Conservation (phyloP, 2,113 vertebrate species). For the Peromyscus californicus region DNA sequence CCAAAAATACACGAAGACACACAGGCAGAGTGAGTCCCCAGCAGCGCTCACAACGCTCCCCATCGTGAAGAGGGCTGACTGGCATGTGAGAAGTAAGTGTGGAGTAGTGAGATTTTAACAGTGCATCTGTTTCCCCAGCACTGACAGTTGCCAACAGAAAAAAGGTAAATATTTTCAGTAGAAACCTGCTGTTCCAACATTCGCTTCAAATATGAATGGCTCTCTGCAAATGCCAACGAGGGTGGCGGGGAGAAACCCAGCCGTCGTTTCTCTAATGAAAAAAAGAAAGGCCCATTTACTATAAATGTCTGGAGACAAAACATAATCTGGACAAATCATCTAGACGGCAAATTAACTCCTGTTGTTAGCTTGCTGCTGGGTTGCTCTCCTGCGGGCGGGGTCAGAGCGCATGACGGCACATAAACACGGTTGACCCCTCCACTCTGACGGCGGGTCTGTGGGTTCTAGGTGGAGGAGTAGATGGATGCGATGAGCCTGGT, state of each 20-base stretch:
- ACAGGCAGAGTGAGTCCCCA: background rate
- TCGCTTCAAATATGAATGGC: slow-evolving; percentile 52
- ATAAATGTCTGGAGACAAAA: slow-evolving; percentile 38
- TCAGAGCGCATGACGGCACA: fast-evolving
- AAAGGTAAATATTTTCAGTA: slow-evolving; percentile 78
- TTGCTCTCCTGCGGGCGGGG: background rate
- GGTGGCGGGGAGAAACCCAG: background rate
- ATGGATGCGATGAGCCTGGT: background rate
- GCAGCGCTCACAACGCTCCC: background rate
- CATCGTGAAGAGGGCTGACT: background rate
- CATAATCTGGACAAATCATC: slow-evolving; percentile 6
- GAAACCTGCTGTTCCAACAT: slow-evolving; percentile 68
- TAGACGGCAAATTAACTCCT: background rate
- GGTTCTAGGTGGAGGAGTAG: background rate
- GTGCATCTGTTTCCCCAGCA: slow-evolving; percentile 60
- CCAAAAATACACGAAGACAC: background rate
- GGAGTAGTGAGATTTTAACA: slow-evolving; percentile 28
- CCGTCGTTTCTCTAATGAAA: slow-evolving; percentile 65
- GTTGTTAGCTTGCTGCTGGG: background rate
- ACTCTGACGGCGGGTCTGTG: background rate
- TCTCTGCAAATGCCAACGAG: slow-evolving; percentile 45
- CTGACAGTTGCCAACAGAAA: slow-evolving; percentile 68
- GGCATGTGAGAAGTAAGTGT: slow-evolving; percentile 2
- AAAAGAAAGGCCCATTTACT: slow-evolving; percentile 51
- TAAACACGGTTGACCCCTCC: fast-evolving